These are phyloP conservation scores for Centroberyx gerrardi DNA, from an alignment of 2,797 vertebrate species.

Conservation along the genomic window DNA sequence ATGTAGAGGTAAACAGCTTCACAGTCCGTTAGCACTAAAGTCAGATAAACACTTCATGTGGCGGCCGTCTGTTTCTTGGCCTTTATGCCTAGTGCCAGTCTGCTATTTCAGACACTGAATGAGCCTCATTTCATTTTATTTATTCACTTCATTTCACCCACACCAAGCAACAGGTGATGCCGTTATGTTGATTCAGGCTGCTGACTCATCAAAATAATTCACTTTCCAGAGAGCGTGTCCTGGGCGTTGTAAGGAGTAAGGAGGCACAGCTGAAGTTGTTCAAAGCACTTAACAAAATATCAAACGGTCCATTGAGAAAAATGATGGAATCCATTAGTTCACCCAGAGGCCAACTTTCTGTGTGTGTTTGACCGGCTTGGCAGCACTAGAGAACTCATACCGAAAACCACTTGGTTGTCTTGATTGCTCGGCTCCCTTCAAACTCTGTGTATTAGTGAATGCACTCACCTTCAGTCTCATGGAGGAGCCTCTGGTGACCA, in stretches of 20 bases:
- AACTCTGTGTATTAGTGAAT: background rate
- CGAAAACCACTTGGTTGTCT: background rate
- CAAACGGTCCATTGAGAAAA: slow-evolving; percentile 7
- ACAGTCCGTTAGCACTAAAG: slow-evolving; percentile 21
- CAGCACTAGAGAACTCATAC: background rate
- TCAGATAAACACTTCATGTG: background rate
- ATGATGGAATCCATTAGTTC: background rate
- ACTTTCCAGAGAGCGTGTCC: slow-evolving; percentile 9
- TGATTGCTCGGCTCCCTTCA: background rate
- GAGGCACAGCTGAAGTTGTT: background rate
- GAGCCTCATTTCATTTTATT: slow-evolving; percentile 14
- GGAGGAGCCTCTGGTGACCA: slow-evolving; percentile 72
- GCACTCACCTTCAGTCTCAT: slow-evolving; percentile 80
- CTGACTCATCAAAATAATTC: slow-evolving; percentile 46
- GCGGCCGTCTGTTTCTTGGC: background rate
- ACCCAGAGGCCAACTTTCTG: background rate
- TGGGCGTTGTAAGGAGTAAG: slow-evolving; percentile 11
- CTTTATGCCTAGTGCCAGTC: background rate
- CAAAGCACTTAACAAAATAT: background rate
- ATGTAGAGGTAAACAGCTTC: background rate
- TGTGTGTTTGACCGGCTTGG: background rate
- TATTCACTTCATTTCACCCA: slow-evolving; percentile 18
- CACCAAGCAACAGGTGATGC: slow-evolving; percentile 15
- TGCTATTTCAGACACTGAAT: background rate
- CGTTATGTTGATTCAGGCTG: slow-evolving; percentile 14